Base-by-base conservation (phyloP, 2,888 invertebrate genomes). In the Drosophila barbarae region DNA sequence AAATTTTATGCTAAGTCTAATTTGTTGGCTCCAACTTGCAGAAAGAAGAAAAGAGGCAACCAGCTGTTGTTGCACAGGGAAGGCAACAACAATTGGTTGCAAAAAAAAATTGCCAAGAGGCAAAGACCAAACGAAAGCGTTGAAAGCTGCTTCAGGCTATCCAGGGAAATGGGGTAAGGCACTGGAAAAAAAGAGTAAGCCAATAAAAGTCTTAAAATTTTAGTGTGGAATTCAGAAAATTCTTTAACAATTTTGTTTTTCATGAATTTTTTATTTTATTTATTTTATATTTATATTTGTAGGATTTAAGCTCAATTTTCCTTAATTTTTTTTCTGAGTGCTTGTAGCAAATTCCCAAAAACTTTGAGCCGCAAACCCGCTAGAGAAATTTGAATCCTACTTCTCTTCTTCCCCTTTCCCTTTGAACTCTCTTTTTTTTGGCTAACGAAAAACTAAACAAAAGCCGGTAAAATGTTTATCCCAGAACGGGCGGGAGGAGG, bases 381-480 rank as follows among this genome's bases (percentile, higher is more conserved):
- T 12, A 10, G 46, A 15, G 36, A 51, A 44, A 51, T 63, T 63
- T 44, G 32, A 60, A 39, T 50, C 32, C 64, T 9, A 10, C 8
- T 7, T 23, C 49, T n/a, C 8, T 8, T 23, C 13, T 13, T 3
- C 10, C 26, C 26, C 9, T 28, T 28, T 28, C 10, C 18, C 21
- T 34, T 34, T 10, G 13, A 34, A 3, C 15, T 7, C 10, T 30
- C 8, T 38, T 52, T 47, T 47, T 38, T 32, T 50, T 44, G 26
- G 51, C 21, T 26, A 36, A 44, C 63, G 51, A 42, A 64, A 50
- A 64, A 64, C 65, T 64, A 64, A 63, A 51, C 50, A 32, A 47
- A 61, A 64, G 61, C 42, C 50, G 35, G 65, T 63, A 63, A 63
- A 63, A 51, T 64, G 61, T 63, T 63, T 63, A 63, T 63, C 51